Percentiles rank a stretch among this genome's conserved stretches.
phyloP scores from a whole-genome alignment of 2,888 invertebrate species.

The Camponotus fellah region DNA sequence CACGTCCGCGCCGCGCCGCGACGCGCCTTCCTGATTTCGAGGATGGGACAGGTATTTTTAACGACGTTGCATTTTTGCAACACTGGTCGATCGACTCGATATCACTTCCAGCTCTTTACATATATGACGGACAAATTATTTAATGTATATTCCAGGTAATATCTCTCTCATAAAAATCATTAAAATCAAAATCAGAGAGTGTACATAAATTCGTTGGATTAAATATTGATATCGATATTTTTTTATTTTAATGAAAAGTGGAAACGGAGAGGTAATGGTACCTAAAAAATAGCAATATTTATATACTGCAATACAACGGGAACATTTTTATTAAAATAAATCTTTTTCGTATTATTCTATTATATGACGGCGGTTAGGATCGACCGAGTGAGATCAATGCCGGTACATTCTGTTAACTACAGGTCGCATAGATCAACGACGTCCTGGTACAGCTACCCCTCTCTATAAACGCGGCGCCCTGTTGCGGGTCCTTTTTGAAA shows the following conservation, averaged over 20 bases:
- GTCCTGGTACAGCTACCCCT: conserved; percentile 17
- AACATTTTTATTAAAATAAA: not conserved
- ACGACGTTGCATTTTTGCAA: not conserved
- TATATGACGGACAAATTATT: not conserved
- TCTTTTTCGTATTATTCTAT: not conserved
- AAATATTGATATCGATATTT: not conserved
- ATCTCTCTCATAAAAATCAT: not conserved
- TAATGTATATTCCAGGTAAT: not conserved
- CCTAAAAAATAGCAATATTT: not conserved
- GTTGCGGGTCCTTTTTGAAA: conserved; percentile 46
- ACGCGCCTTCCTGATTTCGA: conserved; percentile 26
- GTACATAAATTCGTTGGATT: not conserved
- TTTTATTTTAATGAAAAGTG: not conserved
- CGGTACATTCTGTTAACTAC: conserved; percentile 47
- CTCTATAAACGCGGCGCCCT: conserved; percentile 20
- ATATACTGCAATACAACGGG: not conserved
- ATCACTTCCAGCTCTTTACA: not conserved
- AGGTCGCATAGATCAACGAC: conserved; percentile 51
- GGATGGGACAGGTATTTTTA: conserved; percentile 16
- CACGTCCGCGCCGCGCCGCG: conserved; percentile 34
- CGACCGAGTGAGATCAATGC: conserved; percentile 32
- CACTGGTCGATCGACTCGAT: not conserved
- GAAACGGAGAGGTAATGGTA: not conserved
- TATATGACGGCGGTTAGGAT: conserved; percentile 37
- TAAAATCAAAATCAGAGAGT: not conserved